These are phyloP conservation scores for Rhopalosiphum maidis DNA, from an alignment of 1,140 invertebrate species.

Conservation along the genomic window DNA sequence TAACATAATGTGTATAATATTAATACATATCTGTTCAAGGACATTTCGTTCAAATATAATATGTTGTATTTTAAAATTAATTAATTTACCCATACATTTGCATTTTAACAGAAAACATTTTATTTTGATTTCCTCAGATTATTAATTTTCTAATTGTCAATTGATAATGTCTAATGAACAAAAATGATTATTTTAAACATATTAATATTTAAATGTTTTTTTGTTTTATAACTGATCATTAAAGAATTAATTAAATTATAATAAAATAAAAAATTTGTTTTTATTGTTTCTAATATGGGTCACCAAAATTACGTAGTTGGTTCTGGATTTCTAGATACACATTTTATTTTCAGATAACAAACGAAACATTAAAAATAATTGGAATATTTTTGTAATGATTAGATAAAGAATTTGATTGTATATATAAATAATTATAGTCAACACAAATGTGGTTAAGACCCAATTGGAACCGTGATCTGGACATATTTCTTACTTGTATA, in stretches of 20 bases:
- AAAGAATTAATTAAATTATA: neutral
- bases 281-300: neutral
- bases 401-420: constrained; percentile 14
- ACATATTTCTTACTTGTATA: neutral
- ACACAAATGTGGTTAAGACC: neutral
- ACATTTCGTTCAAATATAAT: neutral
- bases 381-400: constrained; percentile 22
- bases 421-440: neutral
- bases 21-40: neutral
- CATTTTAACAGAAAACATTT: neutral
- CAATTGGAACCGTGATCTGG: neutral
- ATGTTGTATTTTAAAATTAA: neutral
- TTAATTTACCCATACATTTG: neutral
- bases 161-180: neutral
- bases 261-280: neutral
- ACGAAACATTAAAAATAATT: neutral
- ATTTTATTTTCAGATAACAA: constrained; percentile 22
- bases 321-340: neutral
- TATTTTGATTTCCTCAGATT: neutral
- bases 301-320: neutral
- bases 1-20: neutral
- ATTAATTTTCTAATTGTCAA: neutral
- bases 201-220: neutral
- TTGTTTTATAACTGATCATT: too few species aligned
- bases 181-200: neutral